These are phyloP conservation scores for Bombus pyrosoma DNA, from an alignment of 1,140 invertebrate species.

Conservation along the genomic window DNA sequence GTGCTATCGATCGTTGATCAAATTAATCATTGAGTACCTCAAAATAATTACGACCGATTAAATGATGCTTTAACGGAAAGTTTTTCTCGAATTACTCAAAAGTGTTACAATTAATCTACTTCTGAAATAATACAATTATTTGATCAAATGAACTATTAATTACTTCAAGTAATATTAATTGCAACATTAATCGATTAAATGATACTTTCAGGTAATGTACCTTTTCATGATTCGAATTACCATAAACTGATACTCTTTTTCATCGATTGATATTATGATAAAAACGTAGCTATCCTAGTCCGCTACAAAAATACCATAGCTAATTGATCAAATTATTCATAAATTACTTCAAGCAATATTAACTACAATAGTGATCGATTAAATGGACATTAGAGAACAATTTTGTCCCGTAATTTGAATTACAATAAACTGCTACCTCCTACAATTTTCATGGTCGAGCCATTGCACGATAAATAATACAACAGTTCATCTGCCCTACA, in stretches of 20 bases:
- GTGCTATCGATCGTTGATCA: conserved; percentile 9
- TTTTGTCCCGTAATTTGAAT: neutral
- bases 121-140: neutral
- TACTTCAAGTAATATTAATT: no score
- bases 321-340: no score
- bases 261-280: neutral
- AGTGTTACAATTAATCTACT: neutral
- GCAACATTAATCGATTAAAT: no score
- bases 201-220: neutral
- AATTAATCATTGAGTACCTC: neutral
- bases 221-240: neutral
- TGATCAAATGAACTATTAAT: neutral
- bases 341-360: neutral
- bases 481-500: neutral
- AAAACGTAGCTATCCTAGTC: neutral
- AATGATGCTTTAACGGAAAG: neutral
- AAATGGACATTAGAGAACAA: no score
- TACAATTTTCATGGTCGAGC: neutral
- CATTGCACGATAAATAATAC: neutral
- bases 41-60: neutral
- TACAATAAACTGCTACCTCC: neutral
- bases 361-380: no score
- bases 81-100: neutral
- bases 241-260: neutral
- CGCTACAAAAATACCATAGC: no score